Evolutionary conservation across 2,888 invertebrate genomes (phyloP), one percentile per base, ranked within the genome.

Genomic region (Oscheius sp.): DNA sequence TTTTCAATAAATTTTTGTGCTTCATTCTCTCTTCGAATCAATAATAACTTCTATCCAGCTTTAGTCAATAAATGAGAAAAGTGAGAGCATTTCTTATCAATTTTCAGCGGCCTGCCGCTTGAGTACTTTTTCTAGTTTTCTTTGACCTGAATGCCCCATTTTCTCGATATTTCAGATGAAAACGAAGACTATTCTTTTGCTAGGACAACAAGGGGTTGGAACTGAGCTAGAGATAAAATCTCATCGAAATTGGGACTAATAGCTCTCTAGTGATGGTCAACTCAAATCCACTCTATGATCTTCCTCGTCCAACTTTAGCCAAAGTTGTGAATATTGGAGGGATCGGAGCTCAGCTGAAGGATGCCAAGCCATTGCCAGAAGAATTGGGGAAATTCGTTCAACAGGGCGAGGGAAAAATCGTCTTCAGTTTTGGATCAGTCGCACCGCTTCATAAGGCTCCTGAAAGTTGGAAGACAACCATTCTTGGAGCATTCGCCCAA

Each of bases 271-370:
- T 79, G 3, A 75, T 81, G 71, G 79, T 74, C 8, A 81, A 81
- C 52, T 71, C 67, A 20, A 75, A 78, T 58, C 77, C 77, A 25
- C 70, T 81, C 39, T 77, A 81, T 53, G 80, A 81, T 33, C 70
- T 78, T 12, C 75, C 81, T 6, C 58, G 76, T 10, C 81, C 81
- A 4, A 81, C 74, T 1, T 53, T 81, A n/a, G 77, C 72, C 53
- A 81, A 81, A 48, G 58, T 71, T 20, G 67, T 81, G 37, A 74
- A 81, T 50, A 79, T 81, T 46, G 81, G 81, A 15, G 81, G 81
- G 10, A 42, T 81, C 8, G 81, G 81, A 29, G 77, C 77, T 66
- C 71, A 69, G 37, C 48, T 70, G 53, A 71, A 65, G 29, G 66
- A 73, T 29, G 71, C 74, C 4, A 74, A 78, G 29, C 76, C 79